phyloP scores from a whole-genome alignment of 2,797 vertebrate species.

The Catharus ustulatus region DNA sequence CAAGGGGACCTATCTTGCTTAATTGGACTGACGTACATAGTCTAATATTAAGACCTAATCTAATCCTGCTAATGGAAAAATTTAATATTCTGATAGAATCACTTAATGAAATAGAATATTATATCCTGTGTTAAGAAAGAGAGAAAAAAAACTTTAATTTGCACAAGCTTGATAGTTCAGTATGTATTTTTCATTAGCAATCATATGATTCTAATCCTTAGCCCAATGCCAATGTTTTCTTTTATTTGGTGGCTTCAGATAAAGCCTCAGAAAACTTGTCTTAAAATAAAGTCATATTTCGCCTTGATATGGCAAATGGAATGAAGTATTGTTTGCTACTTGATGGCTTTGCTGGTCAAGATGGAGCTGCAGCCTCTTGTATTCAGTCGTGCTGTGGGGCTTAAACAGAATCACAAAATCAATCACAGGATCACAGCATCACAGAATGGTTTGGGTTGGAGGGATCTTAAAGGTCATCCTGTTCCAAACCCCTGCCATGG shows the following conservation, averaged over 20 bases:
- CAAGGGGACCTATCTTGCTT: slow-evolving; percentile 3
- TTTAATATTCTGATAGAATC: slow-evolving; percentile 64
- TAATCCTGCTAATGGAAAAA: slow-evolving; percentile 66
- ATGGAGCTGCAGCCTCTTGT: background rate
- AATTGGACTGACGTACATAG: slow-evolving; percentile 35
- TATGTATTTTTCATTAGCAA: slow-evolving; percentile 63
- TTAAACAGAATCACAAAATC: background rate
- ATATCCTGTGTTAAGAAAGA: slow-evolving; percentile 36
- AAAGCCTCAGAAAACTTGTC: background rate
- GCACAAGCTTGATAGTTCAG: slow-evolving; percentile 43
- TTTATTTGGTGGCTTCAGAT: slow-evolving; percentile 26
- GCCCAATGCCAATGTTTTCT: slow-evolving; percentile 20
- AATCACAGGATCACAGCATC: background rate
- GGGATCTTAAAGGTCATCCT: background rate
- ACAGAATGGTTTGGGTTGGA: accelerated
- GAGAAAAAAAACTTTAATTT: slow-evolving; percentile 28
- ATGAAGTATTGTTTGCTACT: background rate
- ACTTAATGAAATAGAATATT: slow-evolving; percentile 60
- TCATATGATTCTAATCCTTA: slow-evolving; percentile 53
- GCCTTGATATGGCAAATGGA: background rate
- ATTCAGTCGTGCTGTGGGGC: accelerated
- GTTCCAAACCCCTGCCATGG: background rate
- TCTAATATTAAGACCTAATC: slow-evolving; percentile 63
- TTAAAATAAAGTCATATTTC: slow-evolving; percentile 35
- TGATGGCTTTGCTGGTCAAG: background rate